Conservation (phyloP, 2,113 vertebrate genomes). For the Plestiodon gilberti region DNA sequence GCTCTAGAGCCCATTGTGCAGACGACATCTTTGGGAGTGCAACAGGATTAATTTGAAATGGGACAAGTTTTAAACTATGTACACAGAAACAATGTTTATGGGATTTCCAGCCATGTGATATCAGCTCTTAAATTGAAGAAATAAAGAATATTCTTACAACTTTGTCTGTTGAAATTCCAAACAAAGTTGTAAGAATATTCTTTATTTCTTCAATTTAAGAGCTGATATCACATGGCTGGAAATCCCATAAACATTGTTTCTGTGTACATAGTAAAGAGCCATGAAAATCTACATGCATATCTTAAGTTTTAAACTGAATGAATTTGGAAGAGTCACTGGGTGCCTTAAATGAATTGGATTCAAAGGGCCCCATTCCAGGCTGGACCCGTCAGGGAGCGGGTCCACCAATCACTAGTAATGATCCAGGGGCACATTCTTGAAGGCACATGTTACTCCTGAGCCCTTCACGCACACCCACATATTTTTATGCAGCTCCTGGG, state of each 20-base stretch:
- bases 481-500: not conserved
- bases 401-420: not conserved
- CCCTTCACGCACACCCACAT: not conserved
- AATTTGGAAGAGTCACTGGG: not conserved
- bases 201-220: too few relatives aligned
- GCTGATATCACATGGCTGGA: too few relatives aligned
- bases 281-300: too few relatives aligned
- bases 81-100: too few relatives aligned
- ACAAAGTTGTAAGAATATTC: too few relatives aligned
- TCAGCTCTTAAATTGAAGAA: too few relatives aligned
- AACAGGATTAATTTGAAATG: not conserved
- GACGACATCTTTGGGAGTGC: not conserved
- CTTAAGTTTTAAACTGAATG: too few relatives aligned
- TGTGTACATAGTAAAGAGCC: too few relatives aligned
- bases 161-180: too few relatives aligned
- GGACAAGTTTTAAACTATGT: not conserved
- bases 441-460: not conserved
- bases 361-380: not conserved
- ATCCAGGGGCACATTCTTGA: not conserved
- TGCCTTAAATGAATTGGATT: not conserved
- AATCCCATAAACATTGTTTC: too few relatives aligned
- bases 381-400: fast-evolving
- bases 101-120: too few relatives aligned
- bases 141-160: too few relatives aligned
- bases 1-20: not conserved